These are phyloP conservation scores for Enteromius mattozi DNA, from an alignment of 2,797 vertebrate species.

Conservation along the genomic window DNA sequence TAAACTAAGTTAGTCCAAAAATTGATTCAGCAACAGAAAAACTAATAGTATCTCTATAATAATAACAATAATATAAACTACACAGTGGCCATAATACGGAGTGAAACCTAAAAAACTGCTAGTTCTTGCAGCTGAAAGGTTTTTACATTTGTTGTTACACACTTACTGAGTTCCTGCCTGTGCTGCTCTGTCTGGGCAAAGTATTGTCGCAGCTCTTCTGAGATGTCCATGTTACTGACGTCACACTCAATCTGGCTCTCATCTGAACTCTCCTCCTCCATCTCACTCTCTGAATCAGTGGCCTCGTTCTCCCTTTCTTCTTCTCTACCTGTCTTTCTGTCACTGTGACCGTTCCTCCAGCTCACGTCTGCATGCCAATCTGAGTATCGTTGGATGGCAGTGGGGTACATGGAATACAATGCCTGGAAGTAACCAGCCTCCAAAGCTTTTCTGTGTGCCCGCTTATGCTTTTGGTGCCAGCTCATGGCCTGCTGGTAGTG, in stretches of 20 bases:
- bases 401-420: conserved; percentile 43
- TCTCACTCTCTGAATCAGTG: conserved; percentile 39
- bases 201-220: conserved; percentile 92
- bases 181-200: conserved; percentile 92
- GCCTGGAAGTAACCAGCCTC: conserved; percentile 71
- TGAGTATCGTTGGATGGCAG: conserved; percentile 60
- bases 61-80: neutral
- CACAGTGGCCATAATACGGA: neutral
- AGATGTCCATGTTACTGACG: conserved; percentile 95
- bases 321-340: neutral
- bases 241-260: conserved; percentile 87
- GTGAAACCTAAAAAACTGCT: neutral
- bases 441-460: conserved; percentile 84
- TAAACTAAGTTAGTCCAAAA: neutral
- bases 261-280: conserved; percentile 73
- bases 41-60: neutral
- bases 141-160: neutral
- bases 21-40: neutral
- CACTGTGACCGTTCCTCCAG: neutral
- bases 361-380: conserved; percentile 67
- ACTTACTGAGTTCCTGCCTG: conserved; percentile 90
- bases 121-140: neutral
- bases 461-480: conserved; percentile 87
- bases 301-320: neutral
- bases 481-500: conserved; percentile 90